Evolutionary conservation across 2,113 vertebrate species (phyloP).

Genomic region (Ammospiza caudacuta): DNA sequence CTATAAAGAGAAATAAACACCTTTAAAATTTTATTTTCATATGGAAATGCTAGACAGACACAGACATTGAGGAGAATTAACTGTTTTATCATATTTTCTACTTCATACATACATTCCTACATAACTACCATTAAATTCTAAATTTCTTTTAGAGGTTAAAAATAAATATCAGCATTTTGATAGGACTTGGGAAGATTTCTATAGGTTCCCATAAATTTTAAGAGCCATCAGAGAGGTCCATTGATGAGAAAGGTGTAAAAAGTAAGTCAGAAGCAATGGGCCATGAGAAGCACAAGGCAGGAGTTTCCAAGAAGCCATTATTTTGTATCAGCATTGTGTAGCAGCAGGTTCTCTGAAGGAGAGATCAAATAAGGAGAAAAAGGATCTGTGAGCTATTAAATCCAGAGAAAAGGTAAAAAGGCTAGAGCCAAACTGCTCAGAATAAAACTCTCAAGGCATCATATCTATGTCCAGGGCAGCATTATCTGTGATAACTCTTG

Average conservation of each 20-base stretch:
- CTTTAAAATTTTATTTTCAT: neutral
- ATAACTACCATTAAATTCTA: neutral
- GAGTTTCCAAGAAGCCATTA: neutral
- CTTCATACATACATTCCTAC: neutral
- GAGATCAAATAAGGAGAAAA: neutral
- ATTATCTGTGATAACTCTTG: neutral
- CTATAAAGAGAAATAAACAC: neutral
- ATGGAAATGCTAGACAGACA: neutral
- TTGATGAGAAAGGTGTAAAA: neutral
- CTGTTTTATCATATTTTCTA: neutral
- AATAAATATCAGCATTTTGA: neutral
- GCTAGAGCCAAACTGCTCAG: neutral
- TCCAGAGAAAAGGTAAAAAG: neutral
- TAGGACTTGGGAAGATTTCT: neutral
- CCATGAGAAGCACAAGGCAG: neutral
- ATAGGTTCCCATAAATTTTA: neutral
- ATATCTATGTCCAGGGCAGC: neutral
- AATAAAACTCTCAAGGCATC: neutral
- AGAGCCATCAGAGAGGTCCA: neutral
- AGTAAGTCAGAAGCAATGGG: neutral
- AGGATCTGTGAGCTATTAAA: neutral
- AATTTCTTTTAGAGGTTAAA: neutral
- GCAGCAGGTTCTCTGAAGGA: neutral
- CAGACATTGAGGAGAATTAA: neutral
- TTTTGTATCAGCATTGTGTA: accelerated